Evolutionary conservation across 1,140 invertebrate genomes (phyloP).

Genomic region (Nasonia vitripennis): DNA sequence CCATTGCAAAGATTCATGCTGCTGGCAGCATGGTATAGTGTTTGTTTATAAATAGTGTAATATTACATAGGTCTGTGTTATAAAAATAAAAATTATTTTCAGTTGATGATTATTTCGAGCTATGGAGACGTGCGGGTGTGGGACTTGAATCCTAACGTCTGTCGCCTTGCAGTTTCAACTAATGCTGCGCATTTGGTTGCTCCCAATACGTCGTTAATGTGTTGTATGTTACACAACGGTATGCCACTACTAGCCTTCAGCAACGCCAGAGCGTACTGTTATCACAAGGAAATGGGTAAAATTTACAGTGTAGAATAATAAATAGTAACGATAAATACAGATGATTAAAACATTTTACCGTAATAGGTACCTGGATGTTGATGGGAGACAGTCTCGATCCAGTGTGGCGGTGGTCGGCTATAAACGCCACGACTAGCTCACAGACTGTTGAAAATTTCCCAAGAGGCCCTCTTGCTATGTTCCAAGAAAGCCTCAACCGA

Average conservation of each 20-base stretch:
- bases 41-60: neutral
- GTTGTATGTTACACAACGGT: conserved; percentile 69
- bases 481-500: conserved; percentile 70
- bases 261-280: conserved; percentile 71
- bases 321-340: neutral
- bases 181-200: conserved; percentile 69
- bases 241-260: conserved; percentile 73
- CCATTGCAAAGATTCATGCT: conserved; percentile 73
- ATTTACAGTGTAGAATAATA: conserved; percentile 10
- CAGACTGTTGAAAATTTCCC: conserved; percentile 57
- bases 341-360: neutral
- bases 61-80: neutral
- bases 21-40: conserved; percentile 66
- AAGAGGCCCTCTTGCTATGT: conserved; percentile 67
- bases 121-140: conserved; percentile 72
- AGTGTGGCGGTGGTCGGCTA: conserved; percentile 71
- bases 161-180: conserved; percentile 69
- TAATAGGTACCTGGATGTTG: conserved; percentile 71
- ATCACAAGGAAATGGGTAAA: conserved; percentile 72
- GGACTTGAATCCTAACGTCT: conserved; percentile 67
- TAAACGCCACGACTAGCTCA: conserved; percentile 64
- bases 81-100: conserved; percentile 1
- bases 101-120: conserved; percentile 73
- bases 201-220: conserved; percentile 66
- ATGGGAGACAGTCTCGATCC: conserved; percentile 75